Base-by-base conservation (phyloP, 2,888 invertebrate genomes). In the Ochropacha duplaris region DNA sequence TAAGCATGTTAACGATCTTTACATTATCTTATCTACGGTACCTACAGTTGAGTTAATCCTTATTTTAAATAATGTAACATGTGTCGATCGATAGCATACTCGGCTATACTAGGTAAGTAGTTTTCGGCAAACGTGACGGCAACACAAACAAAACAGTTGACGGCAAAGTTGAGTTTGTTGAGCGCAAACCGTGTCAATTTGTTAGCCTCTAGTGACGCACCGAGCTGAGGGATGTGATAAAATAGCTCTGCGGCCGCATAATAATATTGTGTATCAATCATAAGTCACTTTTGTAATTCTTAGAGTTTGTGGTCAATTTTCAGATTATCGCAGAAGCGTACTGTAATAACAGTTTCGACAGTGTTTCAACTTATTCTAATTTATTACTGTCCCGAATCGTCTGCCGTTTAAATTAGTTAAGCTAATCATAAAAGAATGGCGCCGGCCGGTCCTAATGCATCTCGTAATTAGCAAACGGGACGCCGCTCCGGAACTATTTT, bases 401-500 rank as follows among this genome's bases (percentile, higher is more conserved):
- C 22, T 22, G 57, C 56, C 69, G 71, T 74, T 78, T 71, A 74
- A 79, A 78, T 81, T 78, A 68, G 77, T 73, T 75, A 74, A 75
- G 69, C 70, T 79, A 78, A 69, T 67, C 61, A 77, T 71, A 71
- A n/a, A n/a, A 78, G 71, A 81, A 83, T 78, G 77, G 78, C 72
- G 74, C 77, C 79, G 78, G 65, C 63, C 67, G 55, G 64, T 59
- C 72, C 79, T 84, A 84, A 87, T 86, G 83, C 76, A 72, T 61
- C 67, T 64, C 68, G 84, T 83, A 88, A 88, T 88, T 89, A 88
- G 83, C 79, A 71, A 76, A 72, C 72, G 71, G 76, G 80, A 78
- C 76, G 75, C 69, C 77, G 74, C 77, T 66, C 79, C 81, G 81
- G 83, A 82, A 81, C 79, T 80, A 76, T 80, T 84, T 86, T 81